phyloP scores from a whole-genome alignment of 2,888 invertebrate genomes.

The Tachina lurida region DNA sequence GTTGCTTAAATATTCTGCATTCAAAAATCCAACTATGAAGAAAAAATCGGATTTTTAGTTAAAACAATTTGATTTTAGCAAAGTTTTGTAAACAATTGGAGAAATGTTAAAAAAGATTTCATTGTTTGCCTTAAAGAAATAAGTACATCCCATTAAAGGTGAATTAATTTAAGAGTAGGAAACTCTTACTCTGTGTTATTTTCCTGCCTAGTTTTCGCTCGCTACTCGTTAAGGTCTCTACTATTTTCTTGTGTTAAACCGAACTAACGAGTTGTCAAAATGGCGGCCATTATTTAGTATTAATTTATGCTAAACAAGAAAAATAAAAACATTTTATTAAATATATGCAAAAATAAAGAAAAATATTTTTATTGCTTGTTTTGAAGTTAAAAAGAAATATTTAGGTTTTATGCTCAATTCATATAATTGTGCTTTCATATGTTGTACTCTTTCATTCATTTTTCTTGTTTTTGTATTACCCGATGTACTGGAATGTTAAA shows the following conservation, averaged over 20 bases:
- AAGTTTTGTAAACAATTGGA: not conserved
- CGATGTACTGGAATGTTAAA: constrained; percentile 66
- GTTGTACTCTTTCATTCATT: constrained; percentile 48
- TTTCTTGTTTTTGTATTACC: constrained; percentile 25
- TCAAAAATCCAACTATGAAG: too few species aligned
- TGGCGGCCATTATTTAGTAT: constrained; percentile 76
- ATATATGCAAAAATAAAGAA: not conserved
- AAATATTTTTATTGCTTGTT: not conserved
- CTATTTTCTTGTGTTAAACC: constrained; percentile 45
- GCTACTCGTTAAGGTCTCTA: constrained; percentile 61
- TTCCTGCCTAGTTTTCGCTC: constrained; percentile 57
- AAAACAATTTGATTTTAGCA: not conserved
- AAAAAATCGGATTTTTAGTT: too few species aligned
- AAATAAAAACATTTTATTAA: not conserved
- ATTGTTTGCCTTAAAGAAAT: not conserved
- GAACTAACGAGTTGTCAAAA: constrained; percentile 74
- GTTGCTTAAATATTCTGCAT: too few species aligned
- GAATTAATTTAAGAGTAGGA: not conserved
- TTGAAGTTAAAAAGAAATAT: not conserved
- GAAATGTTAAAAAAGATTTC: not conserved
- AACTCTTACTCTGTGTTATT: constrained; percentile 8
- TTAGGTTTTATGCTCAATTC: constrained; percentile 6
- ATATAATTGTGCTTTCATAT: constrained; percentile 8
- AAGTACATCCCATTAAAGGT: not conserved
- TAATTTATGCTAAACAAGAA: constrained; percentile 8